Evolutionary conservation across 2,797 vertebrate genomes (phyloP).

Genomic region (Triplophysa bombifrons): DNA sequence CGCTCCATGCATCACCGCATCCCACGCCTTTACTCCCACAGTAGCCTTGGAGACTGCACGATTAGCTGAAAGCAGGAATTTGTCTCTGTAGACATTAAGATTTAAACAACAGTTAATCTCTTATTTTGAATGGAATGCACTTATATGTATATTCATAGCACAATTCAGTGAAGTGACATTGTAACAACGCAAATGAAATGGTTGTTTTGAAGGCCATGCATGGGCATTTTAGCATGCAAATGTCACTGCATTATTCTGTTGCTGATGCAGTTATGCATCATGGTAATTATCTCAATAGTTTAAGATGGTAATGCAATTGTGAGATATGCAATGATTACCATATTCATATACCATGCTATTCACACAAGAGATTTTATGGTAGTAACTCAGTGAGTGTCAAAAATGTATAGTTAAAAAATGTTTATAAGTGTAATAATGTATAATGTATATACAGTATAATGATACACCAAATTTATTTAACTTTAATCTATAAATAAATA

Average conservation of each 20-base stretch:
- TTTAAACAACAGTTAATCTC: background rate
- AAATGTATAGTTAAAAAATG: too few relatives aligned
- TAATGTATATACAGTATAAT: too few relatives aligned
- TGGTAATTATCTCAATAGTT: background rate
- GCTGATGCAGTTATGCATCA: background rate
- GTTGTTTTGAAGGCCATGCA: slow-evolving; percentile 8
- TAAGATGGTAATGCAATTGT: background rate
- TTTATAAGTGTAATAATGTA: too few relatives aligned
- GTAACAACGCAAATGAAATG: slow-evolving; percentile 3
- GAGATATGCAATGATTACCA: background rate
- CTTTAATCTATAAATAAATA: too few relatives aligned
- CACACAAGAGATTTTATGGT: background rate
- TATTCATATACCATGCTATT: background rate
- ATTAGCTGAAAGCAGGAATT: slow-evolving; percentile 14
- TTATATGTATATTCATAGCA: slow-evolving; percentile 14
- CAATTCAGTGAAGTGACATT: background rate
- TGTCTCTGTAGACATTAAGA: slow-evolving; percentile 13
- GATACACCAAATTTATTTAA: too few relatives aligned
- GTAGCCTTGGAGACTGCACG: slow-evolving; percentile 19
- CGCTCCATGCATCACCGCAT: slow-evolving; percentile 26
- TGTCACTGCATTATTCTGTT: slow-evolving; percentile 3
- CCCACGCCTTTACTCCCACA: slow-evolving; percentile 33
- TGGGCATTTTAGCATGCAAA: slow-evolving; percentile 21
- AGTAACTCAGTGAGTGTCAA: too few relatives aligned
- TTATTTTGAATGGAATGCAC: slow-evolving; percentile 19